A percentile compares a stretch with the other conserved stretches of the same genome.
phyloP scores from a whole-genome alignment of 1,140 invertebrate species.

The Hyposmocoma kahamanoa region DNA sequence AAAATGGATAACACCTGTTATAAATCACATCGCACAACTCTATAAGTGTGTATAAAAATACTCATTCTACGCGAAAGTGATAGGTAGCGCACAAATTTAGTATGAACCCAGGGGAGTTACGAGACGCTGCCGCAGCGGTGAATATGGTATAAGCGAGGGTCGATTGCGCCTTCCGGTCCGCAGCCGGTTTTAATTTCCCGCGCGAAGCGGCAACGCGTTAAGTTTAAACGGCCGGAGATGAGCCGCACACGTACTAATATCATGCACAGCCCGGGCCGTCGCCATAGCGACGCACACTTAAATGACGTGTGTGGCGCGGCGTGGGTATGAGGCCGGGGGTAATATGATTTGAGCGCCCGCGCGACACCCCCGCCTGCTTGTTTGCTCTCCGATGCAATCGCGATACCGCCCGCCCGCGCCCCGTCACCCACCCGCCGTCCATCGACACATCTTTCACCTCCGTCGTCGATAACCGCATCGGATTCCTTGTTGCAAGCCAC shows the following conservation, averaged over 20 bases:
- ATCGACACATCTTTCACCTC: constrained; percentile 61
- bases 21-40: too few species aligned
- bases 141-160: constrained; percentile 29
- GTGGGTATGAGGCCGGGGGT: constrained; percentile 56
- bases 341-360: constrained; percentile 65
- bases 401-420: constrained; percentile 50
- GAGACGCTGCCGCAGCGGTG: constrained; percentile 12
- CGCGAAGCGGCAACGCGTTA: constrained; percentile 38
- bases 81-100: too few species aligned
- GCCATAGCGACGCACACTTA: constrained; percentile 66
- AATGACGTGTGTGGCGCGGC: constrained; percentile 55
- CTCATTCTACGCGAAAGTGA: too few species aligned
- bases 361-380: constrained; percentile 61
- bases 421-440: constrained; percentile 16
- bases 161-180: constrained; percentile 53
- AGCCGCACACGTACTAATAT: constrained; percentile 68
- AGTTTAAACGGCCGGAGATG: constrained; percentile 68
- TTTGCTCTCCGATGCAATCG: constrained; percentile 72
- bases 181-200: constrained; percentile 67
- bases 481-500: constrained; percentile 62
- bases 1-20: too few species aligned
- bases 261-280: constrained; percentile 69
- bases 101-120: constrained; percentile 7
- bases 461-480: constrained; percentile 63
- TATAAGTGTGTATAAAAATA: too few species aligned